A percentile compares a stretch with the other conserved stretches of the same genome.
These are phyloP conservation scores for Trematomus bernacchii DNA, from an alignment of 2,797 vertebrate genomes.

Conservation along the genomic window DNA sequence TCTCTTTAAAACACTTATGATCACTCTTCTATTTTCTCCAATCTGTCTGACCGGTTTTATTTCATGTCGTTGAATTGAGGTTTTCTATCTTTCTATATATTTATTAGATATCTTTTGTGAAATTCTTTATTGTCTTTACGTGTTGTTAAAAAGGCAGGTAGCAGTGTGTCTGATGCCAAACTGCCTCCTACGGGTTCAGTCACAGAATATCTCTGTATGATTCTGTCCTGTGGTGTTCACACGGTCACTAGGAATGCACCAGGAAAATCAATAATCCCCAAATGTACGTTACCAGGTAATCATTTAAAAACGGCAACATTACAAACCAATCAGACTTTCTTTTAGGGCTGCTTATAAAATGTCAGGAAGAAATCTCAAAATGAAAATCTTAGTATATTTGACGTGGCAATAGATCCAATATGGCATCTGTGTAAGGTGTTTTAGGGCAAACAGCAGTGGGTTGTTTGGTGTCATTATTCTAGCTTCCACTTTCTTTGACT, in stretches of 20 bases:
- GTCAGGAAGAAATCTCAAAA: not conserved
- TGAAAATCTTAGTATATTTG: not conserved
- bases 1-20: constrained; percentile 23
- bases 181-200: constrained; percentile 80
- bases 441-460: not conserved
- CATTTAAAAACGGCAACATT: no score
- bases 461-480: constrained; percentile 21
- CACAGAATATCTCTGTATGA: no score
- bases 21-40: constrained; percentile 26
- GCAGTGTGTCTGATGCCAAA: constrained; percentile 62
- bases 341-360: not conserved
- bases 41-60: constrained; percentile 28
- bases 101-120: constrained; percentile 25
- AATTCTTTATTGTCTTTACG: constrained; percentile 12
- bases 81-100: constrained; percentile 17
- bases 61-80: constrained; percentile 23
- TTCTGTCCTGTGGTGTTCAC: not conserved
- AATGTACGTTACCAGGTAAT: not conserved
- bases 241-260: not conserved
- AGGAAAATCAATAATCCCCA: not conserved
- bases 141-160: constrained; percentile 66
- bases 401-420: not conserved
- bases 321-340: not conserved
- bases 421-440: not conserved
- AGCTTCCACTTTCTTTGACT: constrained; percentile 47